A percentile compares a stretch with the other conserved stretches of the same genome.
Evolutionary conservation across 2,797 vertebrate species (phyloP).

Genomic region (Protonibea diacanthus): DNA sequence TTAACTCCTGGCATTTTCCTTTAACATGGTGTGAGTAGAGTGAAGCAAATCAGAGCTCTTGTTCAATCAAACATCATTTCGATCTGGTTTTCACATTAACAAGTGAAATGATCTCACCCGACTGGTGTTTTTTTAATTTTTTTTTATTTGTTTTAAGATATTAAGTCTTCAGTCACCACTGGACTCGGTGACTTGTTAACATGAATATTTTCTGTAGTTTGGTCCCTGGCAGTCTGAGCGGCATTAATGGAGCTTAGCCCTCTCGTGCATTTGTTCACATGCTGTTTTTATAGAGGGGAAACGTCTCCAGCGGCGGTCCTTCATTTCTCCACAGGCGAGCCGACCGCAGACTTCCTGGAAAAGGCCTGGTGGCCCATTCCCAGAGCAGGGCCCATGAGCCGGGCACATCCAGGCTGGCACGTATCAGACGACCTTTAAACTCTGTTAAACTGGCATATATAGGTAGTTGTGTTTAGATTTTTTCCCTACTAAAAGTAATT

Average conservation of each 20-base stretch:
- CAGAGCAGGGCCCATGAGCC: not conserved
- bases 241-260: conserved; percentile 74
- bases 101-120: conserved; percentile 51
- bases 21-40: not conserved
- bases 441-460: not conserved
- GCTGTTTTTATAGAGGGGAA: conserved; percentile 80
- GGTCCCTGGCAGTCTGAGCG: conserved; percentile 54
- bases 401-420: not conserved
- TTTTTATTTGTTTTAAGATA: conserved; percentile 49
- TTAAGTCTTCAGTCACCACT: conserved; percentile 59
- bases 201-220: conserved; percentile 28
- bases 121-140: conserved; percentile 19
- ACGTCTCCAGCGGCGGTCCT: conserved; percentile 82
- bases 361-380: conserved; percentile 41
- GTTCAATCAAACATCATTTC: not conserved
- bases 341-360: conserved; percentile 81
- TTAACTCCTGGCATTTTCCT: not conserved
- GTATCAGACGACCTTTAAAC: conserved; percentile 21
- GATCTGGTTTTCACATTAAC: not conserved
- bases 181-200: conserved; percentile 61
- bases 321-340: conserved; percentile 80
- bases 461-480: not conserved
- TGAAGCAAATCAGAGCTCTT: conserved; percentile 9
- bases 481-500: not conserved
- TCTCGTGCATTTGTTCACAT: conserved; percentile 73